phyloP scores from a whole-genome alignment of 1,140 invertebrate species.

The Drusus annulatus region DNA sequence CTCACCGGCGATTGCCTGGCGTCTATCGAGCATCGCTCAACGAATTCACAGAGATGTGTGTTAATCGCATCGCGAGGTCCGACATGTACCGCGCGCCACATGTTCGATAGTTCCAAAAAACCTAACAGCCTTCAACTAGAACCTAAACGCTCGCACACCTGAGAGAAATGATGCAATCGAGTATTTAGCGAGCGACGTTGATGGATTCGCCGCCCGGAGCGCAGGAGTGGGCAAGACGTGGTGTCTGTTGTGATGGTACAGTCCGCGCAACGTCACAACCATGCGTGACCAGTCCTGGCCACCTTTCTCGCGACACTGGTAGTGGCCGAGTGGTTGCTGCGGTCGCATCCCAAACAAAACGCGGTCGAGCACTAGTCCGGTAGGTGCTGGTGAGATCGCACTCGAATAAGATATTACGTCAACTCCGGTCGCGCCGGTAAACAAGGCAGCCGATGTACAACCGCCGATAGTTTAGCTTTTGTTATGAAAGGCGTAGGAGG shows the following conservation, averaged over 20 bases:
- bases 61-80: neutral
- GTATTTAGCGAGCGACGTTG: too few relatives aligned
- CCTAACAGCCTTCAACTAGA: neutral
- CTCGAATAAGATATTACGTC: constrained; percentile 23
- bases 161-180: constrained; percentile 1
- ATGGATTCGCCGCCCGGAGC: too few relatives aligned
- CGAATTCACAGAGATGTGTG: neutral
- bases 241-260: neutral
- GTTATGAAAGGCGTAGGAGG: constrained; percentile 19
- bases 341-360: neutral
- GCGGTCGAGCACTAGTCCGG: neutral
- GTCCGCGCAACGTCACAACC: neutral
- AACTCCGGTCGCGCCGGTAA: constrained; percentile 3
- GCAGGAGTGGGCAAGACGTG: neutral
- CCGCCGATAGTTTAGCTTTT: neutral
- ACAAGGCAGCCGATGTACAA: constrained; percentile 10
- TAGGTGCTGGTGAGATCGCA: neutral
- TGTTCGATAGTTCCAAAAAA: constrained; percentile 3
- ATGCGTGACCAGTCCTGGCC: neutral
- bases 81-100: neutral
- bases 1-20: too few relatives aligned
- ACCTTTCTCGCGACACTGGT: neutral
- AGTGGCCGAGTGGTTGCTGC: too few relatives aligned
- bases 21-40: neutral
- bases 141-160: neutral